These are phyloP conservation scores for Chrysaora quinquecirrha DNA, from an alignment of 30 jellyfish, hydroid and myxozoan species.

Conservation along the genomic window DNA sequence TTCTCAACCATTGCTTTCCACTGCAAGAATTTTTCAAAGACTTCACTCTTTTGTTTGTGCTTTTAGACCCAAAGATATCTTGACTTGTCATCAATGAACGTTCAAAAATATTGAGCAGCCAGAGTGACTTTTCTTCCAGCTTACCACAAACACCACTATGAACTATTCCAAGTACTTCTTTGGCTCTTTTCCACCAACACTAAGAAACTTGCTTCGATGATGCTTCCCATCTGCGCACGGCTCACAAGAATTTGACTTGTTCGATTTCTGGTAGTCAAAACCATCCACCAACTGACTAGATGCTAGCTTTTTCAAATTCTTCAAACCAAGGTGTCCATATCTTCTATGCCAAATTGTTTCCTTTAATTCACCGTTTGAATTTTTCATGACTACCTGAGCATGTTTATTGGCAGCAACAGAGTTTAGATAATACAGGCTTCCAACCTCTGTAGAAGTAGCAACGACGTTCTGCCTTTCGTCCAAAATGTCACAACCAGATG, in stretches of 20 bases:
- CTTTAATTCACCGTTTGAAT: conserved; percentile 25
- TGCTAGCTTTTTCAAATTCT: too few species aligned
- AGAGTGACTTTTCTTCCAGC: conserved; percentile 10
- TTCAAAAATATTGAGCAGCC: conserved; percentile 37
- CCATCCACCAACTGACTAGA: too few species aligned
- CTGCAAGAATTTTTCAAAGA: conserved; percentile 35
- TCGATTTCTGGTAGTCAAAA: too few species aligned
- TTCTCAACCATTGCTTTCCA: conserved; percentile 29
- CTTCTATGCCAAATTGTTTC: conserved; percentile 35
- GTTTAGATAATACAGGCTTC: too few species aligned
- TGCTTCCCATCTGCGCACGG: conserved; percentile 52
- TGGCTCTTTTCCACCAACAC: conserved; percentile 12
- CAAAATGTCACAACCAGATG: too few species aligned
- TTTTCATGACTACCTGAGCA: too few species aligned
- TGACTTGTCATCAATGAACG: conserved; percentile 37
- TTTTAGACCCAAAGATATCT: conserved; percentile 1
- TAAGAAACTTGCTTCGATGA: conserved; percentile 7
- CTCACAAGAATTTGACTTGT: not conserved
- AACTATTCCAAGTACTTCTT: conserved; percentile 23
- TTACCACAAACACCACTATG: conserved; percentile 53
- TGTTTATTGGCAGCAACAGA: too few species aligned
- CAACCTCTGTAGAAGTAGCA: too few species aligned
- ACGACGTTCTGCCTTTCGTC: too few species aligned
- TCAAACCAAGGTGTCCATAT: conserved; percentile 25
- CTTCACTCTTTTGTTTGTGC: conserved; percentile 42